These are phyloP conservation scores for Coenonympha arcania DNA, from an alignment of 2,888 invertebrate genomes.

Conservation along the genomic window DNA sequence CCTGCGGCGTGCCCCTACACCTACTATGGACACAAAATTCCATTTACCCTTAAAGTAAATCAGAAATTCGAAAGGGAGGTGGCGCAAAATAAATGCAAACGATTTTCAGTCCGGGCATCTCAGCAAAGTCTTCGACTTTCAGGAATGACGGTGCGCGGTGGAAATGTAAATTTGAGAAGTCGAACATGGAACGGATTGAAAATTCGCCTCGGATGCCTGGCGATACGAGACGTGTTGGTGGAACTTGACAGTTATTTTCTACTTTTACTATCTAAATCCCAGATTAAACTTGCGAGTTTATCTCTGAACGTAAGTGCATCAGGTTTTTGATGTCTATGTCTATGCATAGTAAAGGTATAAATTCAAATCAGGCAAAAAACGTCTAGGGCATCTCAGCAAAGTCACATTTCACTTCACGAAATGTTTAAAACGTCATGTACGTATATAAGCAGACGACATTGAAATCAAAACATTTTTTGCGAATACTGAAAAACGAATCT, in stretches of 20 bases:
- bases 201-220: constrained; percentile 17
- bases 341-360: no score
- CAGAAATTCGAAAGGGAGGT: constrained; percentile 5
- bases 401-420: no score
- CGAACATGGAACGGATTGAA: constrained; percentile 13
- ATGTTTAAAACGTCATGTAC: no score
- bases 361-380: no score
- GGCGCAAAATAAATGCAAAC: constrained; percentile 11
- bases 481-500: no score
- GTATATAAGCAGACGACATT: no score
- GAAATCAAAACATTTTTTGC: no score
- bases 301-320: no score
- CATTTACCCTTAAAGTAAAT: constrained; percentile 4
- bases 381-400: no score
- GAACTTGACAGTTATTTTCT: constrained; percentile 1
- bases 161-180: constrained; percentile 22
- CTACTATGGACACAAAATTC: neutral
- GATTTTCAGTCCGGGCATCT: constrained; percentile 3
- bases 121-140: constrained; percentile 9
- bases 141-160: constrained; percentile 14
- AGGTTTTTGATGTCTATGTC: no score
- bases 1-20: no score
- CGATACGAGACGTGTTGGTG: neutral
- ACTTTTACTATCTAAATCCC: neutral
- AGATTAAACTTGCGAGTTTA: neutral